Base-by-base conservation (phyloP, 1,140 invertebrate species). In the Lordiphosa mommai region DNA sequence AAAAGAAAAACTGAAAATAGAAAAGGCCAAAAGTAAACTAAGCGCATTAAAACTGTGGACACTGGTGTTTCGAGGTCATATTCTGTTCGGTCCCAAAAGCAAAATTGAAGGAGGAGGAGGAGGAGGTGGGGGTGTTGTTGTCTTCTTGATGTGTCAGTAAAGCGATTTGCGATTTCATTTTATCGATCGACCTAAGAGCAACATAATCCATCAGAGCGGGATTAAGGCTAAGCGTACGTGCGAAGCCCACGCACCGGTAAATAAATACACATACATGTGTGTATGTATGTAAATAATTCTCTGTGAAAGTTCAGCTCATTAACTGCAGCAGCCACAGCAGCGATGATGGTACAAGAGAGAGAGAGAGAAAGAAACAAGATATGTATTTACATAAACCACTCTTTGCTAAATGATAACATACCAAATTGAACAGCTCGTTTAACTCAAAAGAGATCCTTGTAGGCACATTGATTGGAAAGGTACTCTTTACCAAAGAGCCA, bases 211-310 rank as follows among this genome's bases (percentile, higher is more conserved):
- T 27, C 48, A 29, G 33, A 37, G 53, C 61, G 63, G 61, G 63
- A 67, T 67, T 67, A 67, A 49, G 63, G 63, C 40, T 50, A 46
- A 23, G 34, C 37, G 34, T 27, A 36, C 8, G 34, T 48, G 27
- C 51, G 37, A 49, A 55, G 64, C 40, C 61, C 38, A 64, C 59
- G 48, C 40, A 41, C 55, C 65, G 65, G 65, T 68, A 68, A 68
- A 58, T 33, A n/a, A 33, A 13, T 37, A 14, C 34, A 37, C 40
- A 43, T 12, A 10, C 40, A 10, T 40, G 8, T 17, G 16, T 17
- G 16, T 3, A 27, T 27, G 23, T 27, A 27, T 27, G 23, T 27
- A 27, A 7, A 7, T 27, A 27, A 1, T 6, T 27, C 23, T 27
- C 23, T 27, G 23, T 27, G 23, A 27, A 27, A 27, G 23, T 27